Evolutionary conservation across 2,888 invertebrate species (phyloP).

Genomic region (Pseudococcus jackbeardsleyi): DNA sequence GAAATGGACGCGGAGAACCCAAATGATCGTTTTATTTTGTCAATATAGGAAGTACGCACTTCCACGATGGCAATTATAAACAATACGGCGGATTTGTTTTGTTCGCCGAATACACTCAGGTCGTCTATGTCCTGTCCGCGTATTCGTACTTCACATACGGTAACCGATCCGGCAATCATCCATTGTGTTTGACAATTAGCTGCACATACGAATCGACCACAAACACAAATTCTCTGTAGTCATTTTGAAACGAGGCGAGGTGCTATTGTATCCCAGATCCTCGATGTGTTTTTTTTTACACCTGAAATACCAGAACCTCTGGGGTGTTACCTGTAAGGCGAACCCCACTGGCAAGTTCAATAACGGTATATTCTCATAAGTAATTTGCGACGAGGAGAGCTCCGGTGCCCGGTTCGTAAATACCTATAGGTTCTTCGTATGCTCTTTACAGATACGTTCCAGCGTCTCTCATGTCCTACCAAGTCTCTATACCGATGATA

Average conservation of each 20-base stretch:
- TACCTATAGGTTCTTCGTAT: background rate
- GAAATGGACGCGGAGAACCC: background rate
- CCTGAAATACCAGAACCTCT: background rate
- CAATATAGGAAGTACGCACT: slow-evolving; percentile 56
- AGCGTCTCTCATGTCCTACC: background rate
- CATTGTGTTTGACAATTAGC: slow-evolving; percentile 33
- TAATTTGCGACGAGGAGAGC: background rate
- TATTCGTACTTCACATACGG: background rate
- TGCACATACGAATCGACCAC: background rate
- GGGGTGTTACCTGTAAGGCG: background rate
- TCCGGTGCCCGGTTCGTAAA: background rate
- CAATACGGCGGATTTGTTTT: slow-evolving; percentile 37
- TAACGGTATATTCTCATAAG: slow-evolving; percentile 26
- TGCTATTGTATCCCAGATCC: background rate
- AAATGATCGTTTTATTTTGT: background rate
- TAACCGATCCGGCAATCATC: slow-evolving; percentile 39
- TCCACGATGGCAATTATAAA: slow-evolving; percentile 47
- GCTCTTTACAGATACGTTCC: background rate
- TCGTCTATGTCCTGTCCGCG: background rate
- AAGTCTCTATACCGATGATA: slow-evolving; percentile 18
- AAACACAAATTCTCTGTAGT: background rate
- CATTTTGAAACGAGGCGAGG: background rate
- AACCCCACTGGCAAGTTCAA: background rate
- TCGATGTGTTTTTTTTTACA: background rate
- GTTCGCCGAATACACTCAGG: background rate